Evolutionary conservation across 2,888 invertebrate genomes (phyloP).

Genomic region (Orthosia incerta): DNA sequence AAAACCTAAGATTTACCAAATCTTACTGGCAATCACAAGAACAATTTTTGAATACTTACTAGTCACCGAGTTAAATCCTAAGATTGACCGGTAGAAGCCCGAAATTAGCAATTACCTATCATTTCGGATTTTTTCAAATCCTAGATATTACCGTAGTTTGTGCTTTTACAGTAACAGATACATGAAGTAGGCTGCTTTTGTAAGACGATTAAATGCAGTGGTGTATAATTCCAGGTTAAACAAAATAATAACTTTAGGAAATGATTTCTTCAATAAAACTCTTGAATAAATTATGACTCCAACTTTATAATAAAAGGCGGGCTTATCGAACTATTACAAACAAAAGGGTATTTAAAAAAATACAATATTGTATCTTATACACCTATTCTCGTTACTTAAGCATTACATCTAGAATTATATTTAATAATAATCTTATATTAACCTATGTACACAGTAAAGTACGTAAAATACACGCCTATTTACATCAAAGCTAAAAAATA

Average conservation of each 20-base stretch:
- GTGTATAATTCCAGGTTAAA: too few species aligned
- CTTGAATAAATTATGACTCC: slow-evolving; percentile 48
- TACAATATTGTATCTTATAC: slow-evolving; percentile 49
- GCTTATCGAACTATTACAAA: slow-evolving; percentile 64
- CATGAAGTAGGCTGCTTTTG: too few species aligned
- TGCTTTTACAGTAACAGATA: too few species aligned
- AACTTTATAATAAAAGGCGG: slow-evolving; percentile 70
- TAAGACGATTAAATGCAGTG: too few species aligned
- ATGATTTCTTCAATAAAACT: background rate
- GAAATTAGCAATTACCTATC: too few species aligned
- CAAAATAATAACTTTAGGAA: background rate
- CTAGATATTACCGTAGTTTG: too few species aligned
- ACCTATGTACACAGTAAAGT: slow-evolving; percentile 61
- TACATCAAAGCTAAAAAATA: slow-evolving; percentile 58
- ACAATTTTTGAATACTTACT: too few species aligned
- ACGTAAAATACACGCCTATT: slow-evolving; percentile 64
- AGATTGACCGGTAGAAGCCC: too few species aligned
- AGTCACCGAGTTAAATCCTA: too few species aligned
- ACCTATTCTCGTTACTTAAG: slow-evolving; percentile 32
- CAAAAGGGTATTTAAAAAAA: slow-evolving; percentile 54
- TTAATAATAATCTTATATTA: slow-evolving; percentile 55
- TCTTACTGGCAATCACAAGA: too few species aligned
- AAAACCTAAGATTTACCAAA: too few species aligned
- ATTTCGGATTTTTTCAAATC: too few species aligned
- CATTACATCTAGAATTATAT: slow-evolving; percentile 40